Evolutionary conservation across 2,888 invertebrate genomes (phyloP), one percentile per base, ranked within the genome.

Genomic region (Metellina segmentata): DNA sequence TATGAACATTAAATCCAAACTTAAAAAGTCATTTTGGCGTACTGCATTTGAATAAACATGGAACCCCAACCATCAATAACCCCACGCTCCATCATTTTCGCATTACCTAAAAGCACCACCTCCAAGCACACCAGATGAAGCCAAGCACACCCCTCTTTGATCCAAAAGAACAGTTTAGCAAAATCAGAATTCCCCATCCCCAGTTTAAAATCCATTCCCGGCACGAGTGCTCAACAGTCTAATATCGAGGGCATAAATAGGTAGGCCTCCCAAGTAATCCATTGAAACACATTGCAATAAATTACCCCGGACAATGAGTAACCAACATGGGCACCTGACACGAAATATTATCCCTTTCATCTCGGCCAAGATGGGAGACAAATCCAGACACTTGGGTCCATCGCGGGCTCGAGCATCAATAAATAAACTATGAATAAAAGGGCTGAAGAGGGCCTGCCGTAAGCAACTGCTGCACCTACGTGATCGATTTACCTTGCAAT

Each of bases 401-500:
- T 79, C 79, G 53, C 7, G 9, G 20, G 19, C 19, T 19, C 19
- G 69, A 70, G 81, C 48, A 19, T 34, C 49, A 81, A 69, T 81
- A 81, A 81, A 81, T 81, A 81, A 81, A 81, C 20, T 70, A 81
- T 81, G 81, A 81, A 81, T 81, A 70, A 70, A 69, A 81, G 70
- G 81, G 16, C 9, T 7, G 49, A 9, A 71, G 49, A 19, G 70
- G 71, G 20, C 71, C 72, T 85, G 85, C 85, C 85, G 20, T 74
- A 16, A 53, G 75, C 85, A 85, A 61, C 75, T 85, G 85, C 70
- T 48, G 81, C 61, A 52, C 4, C 61, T n/a, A 34, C 51, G 20
- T 85, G 85, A 85, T 85, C 85, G 85, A 85, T 85, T 85, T 74
- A 74, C 74, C 83, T 74, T 20, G 53, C 74, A 74, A 85, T 85